Evolutionary conservation across 2,888 invertebrate species (phyloP).

Genomic region (Linhomoeus sp.): DNA sequence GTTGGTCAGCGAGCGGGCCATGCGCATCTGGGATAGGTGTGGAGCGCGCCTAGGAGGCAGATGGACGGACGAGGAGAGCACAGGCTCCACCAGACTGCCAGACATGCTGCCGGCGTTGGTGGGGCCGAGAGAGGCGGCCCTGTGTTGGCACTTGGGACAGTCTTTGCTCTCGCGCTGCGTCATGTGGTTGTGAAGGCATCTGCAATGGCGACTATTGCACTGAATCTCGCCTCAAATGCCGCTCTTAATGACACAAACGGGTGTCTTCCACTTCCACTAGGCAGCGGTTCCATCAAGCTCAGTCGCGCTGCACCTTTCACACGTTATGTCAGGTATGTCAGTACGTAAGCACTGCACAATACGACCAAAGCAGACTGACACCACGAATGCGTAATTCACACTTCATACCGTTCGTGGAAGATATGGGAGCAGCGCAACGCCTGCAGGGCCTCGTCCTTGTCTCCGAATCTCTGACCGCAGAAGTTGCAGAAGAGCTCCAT

Average conservation of each 20-base stretch:
- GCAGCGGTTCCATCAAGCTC: too few relatives aligned
- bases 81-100: too few relatives aligned
- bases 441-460: slow-evolving; percentile 21
- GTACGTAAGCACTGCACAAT: background rate
- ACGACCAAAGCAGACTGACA: background rate
- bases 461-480: slow-evolving; percentile 28
- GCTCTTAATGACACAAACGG: too few relatives aligned
- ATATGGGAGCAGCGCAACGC: slow-evolving; percentile 27
- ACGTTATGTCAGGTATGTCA: too few relatives aligned
- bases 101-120: too few relatives aligned
- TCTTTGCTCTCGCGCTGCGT: background rate
- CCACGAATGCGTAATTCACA: background rate
- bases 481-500: slow-evolving; percentile 33
- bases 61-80: too few relatives aligned
- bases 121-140: background rate
- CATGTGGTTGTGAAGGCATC: slow-evolving; percentile 3
- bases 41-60: too few relatives aligned
- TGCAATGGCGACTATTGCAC: background rate
- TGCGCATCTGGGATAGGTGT: too few relatives aligned
- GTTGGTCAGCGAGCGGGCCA: too few relatives aligned
- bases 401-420: slow-evolving; percentile 20
- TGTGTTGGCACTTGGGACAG: slow-evolving; percentile 4
- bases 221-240: too few relatives aligned
- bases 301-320: background rate
- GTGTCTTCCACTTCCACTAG: too few relatives aligned